Conservation (phyloP, 2,888 invertebrate genomes). For the Pelosia muscerda region DNA sequence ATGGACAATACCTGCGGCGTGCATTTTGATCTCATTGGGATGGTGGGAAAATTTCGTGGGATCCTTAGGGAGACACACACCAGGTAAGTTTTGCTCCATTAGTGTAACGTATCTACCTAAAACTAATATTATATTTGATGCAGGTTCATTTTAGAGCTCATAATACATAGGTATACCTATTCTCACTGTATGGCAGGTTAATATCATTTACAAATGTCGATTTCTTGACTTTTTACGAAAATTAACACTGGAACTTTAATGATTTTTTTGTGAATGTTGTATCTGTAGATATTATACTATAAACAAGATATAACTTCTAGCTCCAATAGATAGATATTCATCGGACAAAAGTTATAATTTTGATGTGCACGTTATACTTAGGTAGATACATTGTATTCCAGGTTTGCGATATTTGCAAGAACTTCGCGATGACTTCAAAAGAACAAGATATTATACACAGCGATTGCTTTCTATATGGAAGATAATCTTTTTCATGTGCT, state of each 20-base stretch:
- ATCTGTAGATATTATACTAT: no score
- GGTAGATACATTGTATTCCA: slow-evolving; percentile 22
- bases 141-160: no score
- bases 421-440: slow-evolving; percentile 86
- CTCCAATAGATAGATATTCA: no score
- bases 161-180: no score
- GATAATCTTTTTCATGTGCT: slow-evolving; percentile 89
- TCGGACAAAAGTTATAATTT: not conserved
- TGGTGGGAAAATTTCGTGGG: slow-evolving; percentile 95
- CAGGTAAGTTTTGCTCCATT: slow-evolving; percentile 57
- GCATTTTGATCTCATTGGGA: slow-evolving; percentile 90
- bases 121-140: not conserved
- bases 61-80: slow-evolving; percentile 60
- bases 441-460: slow-evolving; percentile 91
- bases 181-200: no score
- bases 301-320: no score
- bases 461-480: slow-evolving; percentile 92
- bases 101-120: not conserved
- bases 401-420: slow-evolving; percentile 62
- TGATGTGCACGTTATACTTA: not conserved
- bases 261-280: no score
- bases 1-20: slow-evolving; percentile 89
- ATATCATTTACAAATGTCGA: no score
- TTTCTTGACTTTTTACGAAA: no score
- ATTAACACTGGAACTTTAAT: no score